Evolutionary conservation across 2,888 invertebrate genomes (phyloP), one percentile per base, ranked within the genome.

Genomic region (Apodemia duryi): DNA sequence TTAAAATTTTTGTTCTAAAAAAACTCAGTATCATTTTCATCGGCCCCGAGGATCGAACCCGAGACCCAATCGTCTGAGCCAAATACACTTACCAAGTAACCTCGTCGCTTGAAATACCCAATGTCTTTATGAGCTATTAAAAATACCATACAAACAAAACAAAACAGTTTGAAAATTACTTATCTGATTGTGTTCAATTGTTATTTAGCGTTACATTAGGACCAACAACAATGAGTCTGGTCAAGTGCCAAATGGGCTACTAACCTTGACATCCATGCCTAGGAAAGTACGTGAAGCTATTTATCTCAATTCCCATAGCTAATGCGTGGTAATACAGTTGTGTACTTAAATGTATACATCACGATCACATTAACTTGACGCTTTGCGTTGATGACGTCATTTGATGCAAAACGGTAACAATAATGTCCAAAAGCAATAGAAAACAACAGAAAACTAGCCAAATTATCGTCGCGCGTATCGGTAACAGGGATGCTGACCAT

Each of bases 181-280:
- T 57, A 60, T 60, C 57, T 32, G 32, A 60, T 35, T 60, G 35
- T 35, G 35, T 60, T 2, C 13, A 60, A 60, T 28, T 54, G 57
- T 60, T 60, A 60, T 60, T 35, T 32, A 35, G n/a, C 57, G 13
- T 13, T 60, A 35, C 35, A 35, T 60, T 35, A 60, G 57, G 57
- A 32, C 32, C 57, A 35, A 60, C 57, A 35, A 60, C 57, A 60
- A 60, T 60, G 35, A 60, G 57, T 60, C 57, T 60, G 57, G 57
- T 60, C 35, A 60, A 35, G 35, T 35, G 35, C 57, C 57, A 57
- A 57, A 32, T 57, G 57, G 32, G 29, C 57, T 32, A 35, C 57
- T 57, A 13, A 57, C 57, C 57, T 57, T 57, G 57, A 57, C 57
- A 57, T 32, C 57, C 13, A 57, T 32, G 57, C 29, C 57, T 57